phyloP scores from a whole-genome alignment of 92 coral and sea anemone species.

The Virgularia gustaviana region DNA sequence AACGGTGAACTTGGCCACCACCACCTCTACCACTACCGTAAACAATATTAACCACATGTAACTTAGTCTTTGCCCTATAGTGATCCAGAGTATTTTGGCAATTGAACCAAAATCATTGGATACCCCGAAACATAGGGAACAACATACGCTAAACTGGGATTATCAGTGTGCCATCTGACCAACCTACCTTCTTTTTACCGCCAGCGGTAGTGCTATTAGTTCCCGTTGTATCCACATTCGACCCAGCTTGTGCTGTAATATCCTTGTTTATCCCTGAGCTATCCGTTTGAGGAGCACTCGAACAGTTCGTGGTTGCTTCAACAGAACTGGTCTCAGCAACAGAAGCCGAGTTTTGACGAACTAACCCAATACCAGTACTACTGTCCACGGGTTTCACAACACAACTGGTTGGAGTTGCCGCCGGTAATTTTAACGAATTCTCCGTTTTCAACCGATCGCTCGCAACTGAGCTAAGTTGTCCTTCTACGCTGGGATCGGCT shows the following conservation, averaged over 20 bases:
- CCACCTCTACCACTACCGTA: too few relatives aligned
- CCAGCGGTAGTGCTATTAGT: constrained; percentile 9
- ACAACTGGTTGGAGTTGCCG: too few relatives aligned
- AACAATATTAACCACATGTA: too few relatives aligned
- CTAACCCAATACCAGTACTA: not conserved
- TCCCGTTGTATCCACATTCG: constrained; percentile 16
- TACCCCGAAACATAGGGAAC: not conserved
- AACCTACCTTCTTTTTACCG: constrained; percentile 27
- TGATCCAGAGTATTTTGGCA: too few relatives aligned
- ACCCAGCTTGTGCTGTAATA: constrained; percentile 5
- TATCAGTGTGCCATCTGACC: not conserved
- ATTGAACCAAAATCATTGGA: too few relatives aligned
- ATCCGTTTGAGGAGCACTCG: not conserved
- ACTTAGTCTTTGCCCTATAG: too few relatives aligned
- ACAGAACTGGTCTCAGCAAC: constrained; percentile 6
- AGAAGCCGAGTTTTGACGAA: not conserved
- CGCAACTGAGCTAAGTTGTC: too few relatives aligned
- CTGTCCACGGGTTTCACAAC: not conserved
- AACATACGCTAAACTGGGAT: not conserved
- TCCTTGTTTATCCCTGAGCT: constrained; percentile 16
- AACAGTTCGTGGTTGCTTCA: constrained; percentile 1
- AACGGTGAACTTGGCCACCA: too few relatives aligned
- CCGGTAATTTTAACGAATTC: too few relatives aligned
- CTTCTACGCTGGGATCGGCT: too few relatives aligned
- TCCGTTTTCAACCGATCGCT: too few relatives aligned